Base-by-base conservation (phyloP, 2,113 vertebrate species). In the Solea solea region DNA sequence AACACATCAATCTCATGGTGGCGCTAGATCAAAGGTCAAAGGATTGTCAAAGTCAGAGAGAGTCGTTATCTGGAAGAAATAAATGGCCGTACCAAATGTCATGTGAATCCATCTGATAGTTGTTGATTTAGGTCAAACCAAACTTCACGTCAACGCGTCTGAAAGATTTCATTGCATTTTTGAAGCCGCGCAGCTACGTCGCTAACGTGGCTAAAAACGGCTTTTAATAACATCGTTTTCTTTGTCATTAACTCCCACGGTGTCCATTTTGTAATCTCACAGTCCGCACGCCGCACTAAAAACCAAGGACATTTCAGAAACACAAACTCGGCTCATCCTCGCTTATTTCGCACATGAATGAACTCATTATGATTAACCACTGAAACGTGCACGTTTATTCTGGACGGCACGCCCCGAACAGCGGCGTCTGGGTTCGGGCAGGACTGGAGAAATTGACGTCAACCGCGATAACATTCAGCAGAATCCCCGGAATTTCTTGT, bases 271-370 rank as follows among this genome's bases (percentile, higher is more conserved):
- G 34, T 34, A 6, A 71, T 58, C 15, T 11, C 46, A 14, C n/a
- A 60, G 41, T 42, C 28, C 16, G 25, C 7, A 41, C 15, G 12
- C 11, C 16, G 34, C 48, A 14, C 4, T 39, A 14, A 59, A 57
- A 73, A 41, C 25, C 11, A 49, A 58, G 5, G 14, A 13, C 4
- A 10, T 28, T 10, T 48, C 64, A 62, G 52, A 49, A 64, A 53
- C 59, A 41, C 13, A 55, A n/a, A 48, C 21, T 67, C 73, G 52
- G 14, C 51, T 76, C 6, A 44, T 72, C 41, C 63, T 50, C 51
- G 60, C 71, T 70, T 56, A 77, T 83, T 82, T 73, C 65, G 73
- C 34, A 57, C 82, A 78, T 81, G 69, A 72, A 56, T 81, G 55
- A 68, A 63, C 77, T 42, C 76, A 68, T 85, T 84, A 45, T 82